A percentile compares a stretch with the other conserved stretches of the same genome.
These are phyloP conservation scores for Tribolium madens DNA, from an alignment of 1,140 invertebrate genomes.

Conservation along the genomic window DNA sequence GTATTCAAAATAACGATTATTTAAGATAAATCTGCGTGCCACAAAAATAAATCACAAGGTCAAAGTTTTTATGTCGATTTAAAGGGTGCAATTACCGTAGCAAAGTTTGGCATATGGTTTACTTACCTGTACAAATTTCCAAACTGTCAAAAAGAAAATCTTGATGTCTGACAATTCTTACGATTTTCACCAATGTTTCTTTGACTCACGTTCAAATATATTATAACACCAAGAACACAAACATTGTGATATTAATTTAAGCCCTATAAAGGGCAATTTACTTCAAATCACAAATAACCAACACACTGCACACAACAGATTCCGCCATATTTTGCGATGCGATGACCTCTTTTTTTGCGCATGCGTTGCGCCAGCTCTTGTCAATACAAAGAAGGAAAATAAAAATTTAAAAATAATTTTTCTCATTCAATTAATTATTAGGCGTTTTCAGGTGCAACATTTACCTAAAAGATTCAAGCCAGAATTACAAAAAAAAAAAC, in stretches of 20 bases:
- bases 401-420: slow-evolving; percentile 6
- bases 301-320: neutral
- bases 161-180: neutral
- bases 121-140: slow-evolving; percentile 7
- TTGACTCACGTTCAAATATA: neutral
- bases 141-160: slow-evolving; percentile 16
- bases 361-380: neutral
- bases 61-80: neutral
- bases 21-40: neutral
- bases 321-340: slow-evolving; percentile 20
- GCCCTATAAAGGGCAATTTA: neutral
- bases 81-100: neutral
- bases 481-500: neutral
- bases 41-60: neutral
- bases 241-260: neutral
- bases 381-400: slow-evolving; percentile 2
- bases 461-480: too few relatives aligned
- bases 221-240: slow-evolving; percentile 2
- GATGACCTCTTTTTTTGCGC: slow-evolving; percentile 15
- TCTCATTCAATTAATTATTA: neutral
- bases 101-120: slow-evolving; percentile 27
- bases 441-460: neutral
- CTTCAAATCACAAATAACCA: neutral
- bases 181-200: neutral
- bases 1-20: neutral